Conservation (phyloP, 2,797 vertebrate genomes). For the Coluber constrictor region DNA sequence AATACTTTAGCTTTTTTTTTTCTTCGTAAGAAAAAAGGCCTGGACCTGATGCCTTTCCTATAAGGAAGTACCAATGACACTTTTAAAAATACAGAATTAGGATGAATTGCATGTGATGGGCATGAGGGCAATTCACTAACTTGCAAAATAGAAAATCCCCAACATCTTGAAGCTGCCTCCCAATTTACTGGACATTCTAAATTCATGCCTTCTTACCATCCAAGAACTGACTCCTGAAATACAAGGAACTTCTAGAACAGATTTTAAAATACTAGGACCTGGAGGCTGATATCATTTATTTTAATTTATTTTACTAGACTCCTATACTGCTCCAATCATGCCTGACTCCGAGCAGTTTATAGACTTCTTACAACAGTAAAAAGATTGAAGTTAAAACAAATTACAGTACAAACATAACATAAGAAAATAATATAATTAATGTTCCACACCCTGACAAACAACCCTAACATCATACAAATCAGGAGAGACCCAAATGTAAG, state of each 20-base stretch:
- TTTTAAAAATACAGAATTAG: slow-evolving; percentile 24
- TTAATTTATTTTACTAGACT: not conserved
- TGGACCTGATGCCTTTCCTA: slow-evolving; percentile 1
- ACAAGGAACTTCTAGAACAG: not conserved
- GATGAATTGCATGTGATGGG: not conserved
- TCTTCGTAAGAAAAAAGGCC: not conserved
- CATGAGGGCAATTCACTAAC: not conserved
- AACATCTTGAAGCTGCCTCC: not conserved
- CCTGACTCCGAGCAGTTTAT: not conserved
- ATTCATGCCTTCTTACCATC: not conserved
- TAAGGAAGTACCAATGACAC: slow-evolving; percentile 2
- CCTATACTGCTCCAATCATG: not conserved
- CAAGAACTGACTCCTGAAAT: not conserved
- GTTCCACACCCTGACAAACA: not conserved
- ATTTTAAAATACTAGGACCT: not conserved
- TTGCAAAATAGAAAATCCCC: not conserved
- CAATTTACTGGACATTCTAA: too few relatives aligned
- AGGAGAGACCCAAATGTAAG: not conserved
- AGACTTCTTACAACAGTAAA: not conserved
- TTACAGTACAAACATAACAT: not conserved
- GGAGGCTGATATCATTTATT: not conserved
- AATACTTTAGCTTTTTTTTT: not conserved
- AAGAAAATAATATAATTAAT: not conserved
- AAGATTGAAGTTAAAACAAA: not conserved
- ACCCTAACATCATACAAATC: not conserved